Evolutionary conservation across 2,113 vertebrate species (phyloP), one percentile per base, ranked within the genome.

Genomic region (Poecile atricapillus): DNA sequence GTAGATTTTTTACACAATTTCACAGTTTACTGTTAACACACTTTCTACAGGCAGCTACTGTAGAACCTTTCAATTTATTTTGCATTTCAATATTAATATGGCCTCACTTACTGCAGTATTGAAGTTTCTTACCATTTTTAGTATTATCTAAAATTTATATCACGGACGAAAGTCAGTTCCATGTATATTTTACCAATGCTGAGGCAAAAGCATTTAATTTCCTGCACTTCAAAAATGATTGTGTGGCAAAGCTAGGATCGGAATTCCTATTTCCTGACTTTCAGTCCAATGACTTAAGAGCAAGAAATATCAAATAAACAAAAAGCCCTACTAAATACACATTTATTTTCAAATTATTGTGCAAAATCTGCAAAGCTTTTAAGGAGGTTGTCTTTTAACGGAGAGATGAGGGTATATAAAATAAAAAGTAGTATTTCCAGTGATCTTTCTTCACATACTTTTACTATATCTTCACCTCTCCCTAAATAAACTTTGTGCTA

Each of bases 241-340:
- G 83, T 70, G 35, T 52, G 11, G 52, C 71, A 93, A 87, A 88
- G 50, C 68, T 52, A 73, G 27, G 46, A 80, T 94, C 3, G 0
- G 84, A 95, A 90, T 69, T 93, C 69, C 35, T 76, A 85, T 53
- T 94, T 97, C 90, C 93, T 91, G 65, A 59, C n/a, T 65, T 76
- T 12, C 20, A 83, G 52, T 60, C 35, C 44, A 90, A 35, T 6
- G 6, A 78, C 74, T 13, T 75, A 63, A 50, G 23, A 76, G 37
- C 52, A 78, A 89, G 30, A 93, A 89, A 76, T 27, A 75, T 1
- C 28, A 87, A 87, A 71, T 14, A 17, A 89, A 84, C n/a, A 69
- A 46, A 74, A 90, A 68, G 1, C 0, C 7, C 33, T 52, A 74
- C 8, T 59, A 63, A 77, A 47, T 13, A 80, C 10, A 59, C 15